Evolutionary conservation across 2,113 vertebrate species (phyloP).

Genomic region (Puma concolor): DNA sequence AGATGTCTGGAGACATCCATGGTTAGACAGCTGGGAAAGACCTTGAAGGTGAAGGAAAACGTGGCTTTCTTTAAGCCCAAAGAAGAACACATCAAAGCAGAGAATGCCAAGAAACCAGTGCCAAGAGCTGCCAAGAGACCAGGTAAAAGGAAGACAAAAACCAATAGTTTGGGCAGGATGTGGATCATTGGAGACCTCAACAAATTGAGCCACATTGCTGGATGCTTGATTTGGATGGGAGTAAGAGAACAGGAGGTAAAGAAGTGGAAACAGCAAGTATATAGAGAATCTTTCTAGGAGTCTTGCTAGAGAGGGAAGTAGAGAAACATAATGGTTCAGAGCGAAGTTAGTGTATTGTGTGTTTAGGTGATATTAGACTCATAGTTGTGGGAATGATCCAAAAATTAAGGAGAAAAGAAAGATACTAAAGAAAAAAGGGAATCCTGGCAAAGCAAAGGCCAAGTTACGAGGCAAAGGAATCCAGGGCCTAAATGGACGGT

Average conservation of each 20-base stretch:
- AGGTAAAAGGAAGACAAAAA: neutral
- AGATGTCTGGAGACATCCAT: neutral
- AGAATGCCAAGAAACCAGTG: neutral
- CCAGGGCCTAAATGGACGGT: neutral
- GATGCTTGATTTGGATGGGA: neutral
- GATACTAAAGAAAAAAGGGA: neutral
- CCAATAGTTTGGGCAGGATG: neutral
- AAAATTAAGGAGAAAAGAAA: neutral
- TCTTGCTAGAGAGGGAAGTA: neutral
- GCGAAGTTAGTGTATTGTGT: neutral
- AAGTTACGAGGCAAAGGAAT: neutral
- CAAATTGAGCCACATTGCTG: neutral
- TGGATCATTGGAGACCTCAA: neutral
- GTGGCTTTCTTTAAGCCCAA: neutral
- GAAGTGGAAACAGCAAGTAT: neutral
- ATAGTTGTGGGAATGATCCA: neutral
- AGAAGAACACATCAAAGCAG: neutral
- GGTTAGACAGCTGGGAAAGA: neutral
- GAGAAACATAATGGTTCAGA: neutral
- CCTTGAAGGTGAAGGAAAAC: neutral
- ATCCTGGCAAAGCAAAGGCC: neutral
- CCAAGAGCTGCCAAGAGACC: neutral
- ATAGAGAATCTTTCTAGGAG: neutral
- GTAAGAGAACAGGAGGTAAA: neutral
- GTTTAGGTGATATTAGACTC: neutral